Percentiles rank a stretch among this genome's conserved stretches.
Conservation (phyloP, 2,888 invertebrate genomes). For the Drosophila bunnanda region DNA sequence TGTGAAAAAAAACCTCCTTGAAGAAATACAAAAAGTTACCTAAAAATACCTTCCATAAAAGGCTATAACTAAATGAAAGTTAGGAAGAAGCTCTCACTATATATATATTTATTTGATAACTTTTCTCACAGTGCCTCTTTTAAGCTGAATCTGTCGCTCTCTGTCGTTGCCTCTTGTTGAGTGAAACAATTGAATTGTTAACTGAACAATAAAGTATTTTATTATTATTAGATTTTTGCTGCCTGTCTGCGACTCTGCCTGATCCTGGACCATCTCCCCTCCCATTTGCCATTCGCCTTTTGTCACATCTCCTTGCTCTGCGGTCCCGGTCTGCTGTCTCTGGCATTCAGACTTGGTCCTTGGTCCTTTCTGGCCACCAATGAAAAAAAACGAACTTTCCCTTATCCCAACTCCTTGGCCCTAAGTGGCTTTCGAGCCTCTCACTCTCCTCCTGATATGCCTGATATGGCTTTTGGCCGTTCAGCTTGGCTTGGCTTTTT, state of each 20-base stretch:
- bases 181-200: conserved; percentile 78
- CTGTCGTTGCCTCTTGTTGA: conserved; percentile 59
- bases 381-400: neutral
- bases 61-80: too few relatives aligned
- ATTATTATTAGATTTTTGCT: conserved; percentile 76
- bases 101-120: too few relatives aligned
- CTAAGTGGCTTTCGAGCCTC: conserved; percentile 65
- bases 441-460: conserved; percentile 32
- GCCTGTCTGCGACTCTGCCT: conserved; percentile 22
- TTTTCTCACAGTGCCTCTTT: neutral
- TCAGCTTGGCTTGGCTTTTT: conserved; percentile 40
- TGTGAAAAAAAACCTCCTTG: neutral
- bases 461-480: conserved; percentile 49
- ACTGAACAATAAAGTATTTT: conserved; percentile 78
- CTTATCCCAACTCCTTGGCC: conserved; percentile 31
- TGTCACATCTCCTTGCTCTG: conserved; percentile 12
- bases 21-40: neutral
- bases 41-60: neutral
- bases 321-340: conserved; percentile 1
- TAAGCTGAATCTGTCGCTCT: conserved; percentile 11
- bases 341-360: conserved; percentile 7
- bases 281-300: conserved; percentile 24
- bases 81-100: too few relatives aligned
- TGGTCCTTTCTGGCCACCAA: conserved; percentile 7
- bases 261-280: neutral